Conservation (phyloP, 1,140 invertebrate species). For the Dreissena polymorpha region DNA sequence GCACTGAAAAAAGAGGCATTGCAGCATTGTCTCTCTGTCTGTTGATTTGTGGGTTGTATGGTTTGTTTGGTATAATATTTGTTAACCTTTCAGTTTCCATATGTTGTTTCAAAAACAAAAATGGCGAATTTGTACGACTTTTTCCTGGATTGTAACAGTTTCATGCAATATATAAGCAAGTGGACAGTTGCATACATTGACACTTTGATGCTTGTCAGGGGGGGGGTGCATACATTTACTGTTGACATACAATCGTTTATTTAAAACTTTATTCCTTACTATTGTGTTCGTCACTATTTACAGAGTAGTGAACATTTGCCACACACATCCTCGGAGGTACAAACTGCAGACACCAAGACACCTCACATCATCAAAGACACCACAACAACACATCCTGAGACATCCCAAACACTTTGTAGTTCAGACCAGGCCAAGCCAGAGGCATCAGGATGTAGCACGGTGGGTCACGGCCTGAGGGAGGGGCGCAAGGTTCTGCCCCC, state of each 20-base stretch:
- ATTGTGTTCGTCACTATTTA: background rate
- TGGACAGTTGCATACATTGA: no score
- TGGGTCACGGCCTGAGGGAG: constrained; percentile 1
- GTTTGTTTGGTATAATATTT: no score
- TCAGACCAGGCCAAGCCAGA: background rate
- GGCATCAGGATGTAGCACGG: background rate
- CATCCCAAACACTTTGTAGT: background rate
- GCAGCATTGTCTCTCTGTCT: no score
- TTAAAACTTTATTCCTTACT: background rate
- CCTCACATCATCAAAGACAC: background rate
- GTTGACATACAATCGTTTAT: background rate
- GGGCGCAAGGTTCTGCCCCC: constrained; percentile 76
- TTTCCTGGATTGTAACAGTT: no score
- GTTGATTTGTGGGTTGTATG: no score
- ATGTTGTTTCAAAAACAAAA: no score
- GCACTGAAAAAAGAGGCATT: no score
- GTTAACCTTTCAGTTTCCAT: no score
- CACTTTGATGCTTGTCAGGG: background rate
- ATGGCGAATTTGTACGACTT: no score
- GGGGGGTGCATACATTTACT: background rate
- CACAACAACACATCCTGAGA: background rate
- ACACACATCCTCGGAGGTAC: background rate
- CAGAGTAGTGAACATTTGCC: constrained; percentile 1
- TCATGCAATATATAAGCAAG: no score
- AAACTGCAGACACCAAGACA: background rate